A percentile compares a stretch with the other conserved stretches of the same genome.
These are phyloP conservation scores for Plotosus lineatus DNA, from an alignment of 2,113 vertebrate species.

Conservation along the genomic window DNA sequence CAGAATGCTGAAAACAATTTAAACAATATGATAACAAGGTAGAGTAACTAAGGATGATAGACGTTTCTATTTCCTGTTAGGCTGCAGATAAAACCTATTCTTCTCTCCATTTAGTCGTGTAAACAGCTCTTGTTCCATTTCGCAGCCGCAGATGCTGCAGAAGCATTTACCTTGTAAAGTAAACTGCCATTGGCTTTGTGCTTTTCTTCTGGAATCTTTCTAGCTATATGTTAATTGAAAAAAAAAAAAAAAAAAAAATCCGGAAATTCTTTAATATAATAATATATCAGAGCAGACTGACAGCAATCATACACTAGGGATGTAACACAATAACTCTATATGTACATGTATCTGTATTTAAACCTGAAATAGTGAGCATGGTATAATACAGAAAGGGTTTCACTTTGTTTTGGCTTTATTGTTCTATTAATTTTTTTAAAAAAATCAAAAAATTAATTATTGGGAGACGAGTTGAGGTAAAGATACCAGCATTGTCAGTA, in stretches of 20 bases:
- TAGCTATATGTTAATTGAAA: slow-evolving; percentile 2
- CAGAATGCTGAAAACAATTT: background rate
- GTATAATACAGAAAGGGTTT: background rate
- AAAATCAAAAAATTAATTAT: background rate
- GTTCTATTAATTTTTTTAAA: background rate
- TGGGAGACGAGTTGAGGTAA: background rate
- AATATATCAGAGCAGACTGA: no score
- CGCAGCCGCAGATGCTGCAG: background rate
- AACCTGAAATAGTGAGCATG: background rate
- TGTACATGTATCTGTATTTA: background rate
- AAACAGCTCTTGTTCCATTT: slow-evolving; percentile 20
- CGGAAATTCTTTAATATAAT: no score
- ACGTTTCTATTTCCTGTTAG: background rate
- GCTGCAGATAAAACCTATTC: background rate
- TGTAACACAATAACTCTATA: background rate
- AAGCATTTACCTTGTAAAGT: background rate
- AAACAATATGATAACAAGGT: background rate
- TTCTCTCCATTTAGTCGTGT: slow-evolving; percentile 2
- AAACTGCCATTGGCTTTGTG: slow-evolving; percentile 30
- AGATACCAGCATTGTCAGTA: background rate
- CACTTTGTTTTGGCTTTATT: background rate
- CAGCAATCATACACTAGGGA: background rate
- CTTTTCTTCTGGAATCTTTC: slow-evolving; percentile 1
- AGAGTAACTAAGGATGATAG: background rate
- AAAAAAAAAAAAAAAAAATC: no score